Conservation (phyloP, 2,888 invertebrate genomes). For the Calameuta pallipes region DNA sequence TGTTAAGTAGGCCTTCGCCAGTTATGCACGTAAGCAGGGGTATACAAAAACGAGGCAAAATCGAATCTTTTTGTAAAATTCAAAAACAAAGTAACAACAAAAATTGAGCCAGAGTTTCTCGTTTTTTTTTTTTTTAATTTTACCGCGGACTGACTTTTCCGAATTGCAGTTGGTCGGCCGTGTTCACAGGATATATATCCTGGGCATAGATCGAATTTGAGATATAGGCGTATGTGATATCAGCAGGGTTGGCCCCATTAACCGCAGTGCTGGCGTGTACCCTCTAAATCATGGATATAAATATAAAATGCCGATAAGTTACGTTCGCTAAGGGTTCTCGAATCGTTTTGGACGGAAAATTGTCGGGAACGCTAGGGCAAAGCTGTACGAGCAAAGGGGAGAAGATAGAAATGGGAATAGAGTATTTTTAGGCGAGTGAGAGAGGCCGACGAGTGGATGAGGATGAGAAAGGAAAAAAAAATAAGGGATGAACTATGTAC, state of each 20-base stretch:
- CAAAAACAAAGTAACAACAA: too few relatives aligned
- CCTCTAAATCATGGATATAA: slow-evolving; percentile 7
- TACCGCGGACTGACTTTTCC: background rate
- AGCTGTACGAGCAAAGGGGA: background rate
- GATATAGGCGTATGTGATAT: background rate
- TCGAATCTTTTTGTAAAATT: too few relatives aligned
- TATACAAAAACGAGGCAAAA: too few relatives aligned
- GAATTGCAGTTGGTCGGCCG: background rate
- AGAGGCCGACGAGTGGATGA: background rate
- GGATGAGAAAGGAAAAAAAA: background rate
- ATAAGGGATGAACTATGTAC: background rate
- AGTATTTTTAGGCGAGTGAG: background rate
- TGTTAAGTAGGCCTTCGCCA: too few relatives aligned
- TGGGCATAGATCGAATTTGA: background rate
- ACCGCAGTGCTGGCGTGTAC: background rate
- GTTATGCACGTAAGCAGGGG: too few relatives aligned
- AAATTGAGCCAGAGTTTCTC: background rate
- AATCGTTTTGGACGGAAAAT: background rate
- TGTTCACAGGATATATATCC: background rate
- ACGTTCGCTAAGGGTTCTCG: background rate
- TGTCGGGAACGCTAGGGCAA: background rate
- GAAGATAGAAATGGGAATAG: background rate
- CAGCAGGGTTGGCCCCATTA: background rate
- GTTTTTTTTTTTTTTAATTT: background rate
- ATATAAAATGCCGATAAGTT: slow-evolving; percentile 8